These are phyloP conservation scores for Siniperca obscura DNA, from an alignment of 2,797 vertebrate genomes.

Conservation along the genomic window DNA sequence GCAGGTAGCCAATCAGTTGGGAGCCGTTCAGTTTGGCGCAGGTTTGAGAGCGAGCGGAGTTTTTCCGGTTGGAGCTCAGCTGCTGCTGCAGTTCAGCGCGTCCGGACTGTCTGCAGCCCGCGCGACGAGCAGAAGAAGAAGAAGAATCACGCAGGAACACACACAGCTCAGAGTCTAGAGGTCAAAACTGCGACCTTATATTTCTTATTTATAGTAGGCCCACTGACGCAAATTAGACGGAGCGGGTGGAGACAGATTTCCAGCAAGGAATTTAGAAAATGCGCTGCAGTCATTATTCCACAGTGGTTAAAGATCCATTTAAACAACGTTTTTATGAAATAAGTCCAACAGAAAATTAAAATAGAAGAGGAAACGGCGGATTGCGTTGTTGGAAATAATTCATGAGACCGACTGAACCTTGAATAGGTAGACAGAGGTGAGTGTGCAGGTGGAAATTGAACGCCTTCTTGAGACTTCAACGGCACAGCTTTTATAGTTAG, in stretches of 20 bases:
- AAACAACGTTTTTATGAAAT: not conserved
- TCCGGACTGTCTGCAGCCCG: not conserved
- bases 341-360: not conserved
- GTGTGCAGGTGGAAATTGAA: too few species aligned
- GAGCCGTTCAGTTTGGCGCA: conserved; percentile 19
- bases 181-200: not conserved
- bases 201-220: too few species aligned
- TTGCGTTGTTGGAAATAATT: not conserved
- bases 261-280: not conserved
- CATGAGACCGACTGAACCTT: not conserved
- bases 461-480: not conserved
- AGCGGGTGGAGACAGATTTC: not conserved
- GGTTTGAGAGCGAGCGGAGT: not conserved
- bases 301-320: not conserved
- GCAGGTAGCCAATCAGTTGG: conserved; percentile 70
- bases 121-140: fast-evolving
- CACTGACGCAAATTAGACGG: not conserved
- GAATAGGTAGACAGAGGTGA: not conserved
- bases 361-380: not conserved
- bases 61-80: not conserved
- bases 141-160: not conserved
- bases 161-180: not conserved
- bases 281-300: not conserved
- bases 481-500: too few species aligned
- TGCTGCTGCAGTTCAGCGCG: conserved; percentile 1